Base-by-base conservation (phyloP, 2,113 vertebrate genomes). In the Pyxicephalus adspersus region DNA sequence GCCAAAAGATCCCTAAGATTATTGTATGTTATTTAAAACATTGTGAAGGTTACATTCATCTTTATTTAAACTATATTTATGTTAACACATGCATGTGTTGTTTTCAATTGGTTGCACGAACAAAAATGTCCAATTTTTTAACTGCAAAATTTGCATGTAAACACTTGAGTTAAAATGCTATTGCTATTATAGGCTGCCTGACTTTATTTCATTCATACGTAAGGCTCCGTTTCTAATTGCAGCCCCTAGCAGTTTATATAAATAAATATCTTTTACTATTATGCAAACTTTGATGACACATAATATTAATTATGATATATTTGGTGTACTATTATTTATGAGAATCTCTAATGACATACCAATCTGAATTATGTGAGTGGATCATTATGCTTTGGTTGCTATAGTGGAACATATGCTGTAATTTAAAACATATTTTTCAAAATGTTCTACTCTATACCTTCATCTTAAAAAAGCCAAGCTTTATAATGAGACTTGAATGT, bases 401-500 rank as follows among this genome's bases (percentile, higher is more conserved):
- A 61, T 25, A 61, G 9, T 61, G 22, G 16, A 61, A 25, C 22
- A 58, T n/a, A 58, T 58, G 20, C 6, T 45, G 38, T 45, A 45
- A 45, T 45, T 45, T 45, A 58, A 22, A 58, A 58, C 20, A 23
- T 58, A 58, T 58, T 58, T 58, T 23, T 58, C 2, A 22, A 58
- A 58, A 52, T 31, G 19, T 57, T 73, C 52, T 18, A 34, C 19
- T 13, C 55, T 34, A 18, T 5, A 13, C 4, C 19, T 58, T n/a
- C 13, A 26, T 16, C 67, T 11, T 17, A 74, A 29, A 15, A 54
- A 78, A 70, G 29, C 15, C 54, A 60, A 26, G 18, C 38, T 16
- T 31, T 31, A 23, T 63, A 80, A 63, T 72, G 66, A 80, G 45
- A 34, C 65, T n/a, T 4, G 20, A 63, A 19, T 38, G 17, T 28